These are phyloP conservation scores for Theropithecus gelada DNA, from an alignment of 2,113 vertebrate genomes.

Conservation along the genomic window DNA sequence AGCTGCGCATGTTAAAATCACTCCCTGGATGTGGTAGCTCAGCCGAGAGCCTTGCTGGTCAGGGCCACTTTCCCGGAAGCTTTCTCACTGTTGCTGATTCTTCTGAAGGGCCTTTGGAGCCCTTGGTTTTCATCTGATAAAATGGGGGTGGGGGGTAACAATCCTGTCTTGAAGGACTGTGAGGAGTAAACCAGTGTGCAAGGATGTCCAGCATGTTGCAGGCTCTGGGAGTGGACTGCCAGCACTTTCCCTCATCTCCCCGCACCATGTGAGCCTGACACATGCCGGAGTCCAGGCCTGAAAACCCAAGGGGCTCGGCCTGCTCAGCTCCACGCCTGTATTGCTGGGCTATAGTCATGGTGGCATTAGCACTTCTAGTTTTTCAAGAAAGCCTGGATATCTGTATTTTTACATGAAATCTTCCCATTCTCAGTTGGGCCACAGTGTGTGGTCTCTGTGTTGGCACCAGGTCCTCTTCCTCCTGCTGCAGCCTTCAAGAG, in stretches of 20 bases:
- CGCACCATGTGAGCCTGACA: background rate
- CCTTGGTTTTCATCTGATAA: background rate
- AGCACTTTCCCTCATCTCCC: background rate
- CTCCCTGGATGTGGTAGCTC: background rate
- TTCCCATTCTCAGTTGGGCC: background rate
- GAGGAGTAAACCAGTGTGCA: background rate
- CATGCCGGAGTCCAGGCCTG: background rate
- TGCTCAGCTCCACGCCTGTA: fast-evolving
- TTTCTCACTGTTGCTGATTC: too few relatives aligned
- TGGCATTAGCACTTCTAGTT: background rate
- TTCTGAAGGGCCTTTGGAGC: background rate
- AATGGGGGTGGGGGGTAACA: background rate
- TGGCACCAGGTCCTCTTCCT: background rate
- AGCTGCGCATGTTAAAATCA: background rate
- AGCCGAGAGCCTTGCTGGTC: background rate
- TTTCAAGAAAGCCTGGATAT: background rate
- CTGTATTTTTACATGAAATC: background rate
- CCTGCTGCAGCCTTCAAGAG: background rate
- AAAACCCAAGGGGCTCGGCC: background rate
- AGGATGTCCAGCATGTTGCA: background rate
- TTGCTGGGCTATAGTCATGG: background rate
- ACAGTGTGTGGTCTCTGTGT: background rate
- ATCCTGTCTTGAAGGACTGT: too few relatives aligned
- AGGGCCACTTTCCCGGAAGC: background rate
- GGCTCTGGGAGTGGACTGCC: background rate